Base-by-base conservation (phyloP, 2,888 invertebrate species). In the Altica lythri region DNA sequence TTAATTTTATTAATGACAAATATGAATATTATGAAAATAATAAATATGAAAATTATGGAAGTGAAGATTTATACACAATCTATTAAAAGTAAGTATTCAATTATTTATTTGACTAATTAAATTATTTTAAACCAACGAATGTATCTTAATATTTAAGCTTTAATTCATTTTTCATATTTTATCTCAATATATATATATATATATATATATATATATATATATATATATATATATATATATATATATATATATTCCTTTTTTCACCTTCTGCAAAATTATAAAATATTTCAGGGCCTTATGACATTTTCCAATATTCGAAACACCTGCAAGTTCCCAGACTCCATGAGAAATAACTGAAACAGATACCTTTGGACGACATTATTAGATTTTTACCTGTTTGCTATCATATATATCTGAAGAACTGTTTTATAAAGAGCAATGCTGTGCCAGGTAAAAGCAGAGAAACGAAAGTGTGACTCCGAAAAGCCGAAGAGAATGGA, bases 261-360 rank as follows among this genome's bases (percentile, higher is more conserved):
- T 45, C 32, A 9, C 18, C 18, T 29, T 44, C n/a, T 17, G 8
- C 27, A 10, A 25, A 46, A 46, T 46, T 35, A 46, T 22, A 25
- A 25, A 22, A 46, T 46, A 46, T 46, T 49, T 49, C 49, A 40
- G 30, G 10, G 17, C 14, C 37, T 2, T 32, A 30, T 40, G 49
- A 49, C 49, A 49, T 40, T 49, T 49, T 49, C 42, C 49, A 49
- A 49, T 49, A 49, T 49, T 40, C 22, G 22, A 22, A 29, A 49
- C 49, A 49, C 49, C 49, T 49, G 49, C 25, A 22, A 32, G 19
- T 49, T 49, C 49, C 16, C 49, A 42, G 22, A 18, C 27, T 48
- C 38, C 8, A 35, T 17, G 38, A 38, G 38, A 48, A 48, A 40
- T 40, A 38, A 40, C 49, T 32, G 49, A 40, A 49, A 49, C 48